Evolutionary conservation across 2,888 invertebrate species (phyloP).

Genomic region (Scaptomyza reducta): DNA sequence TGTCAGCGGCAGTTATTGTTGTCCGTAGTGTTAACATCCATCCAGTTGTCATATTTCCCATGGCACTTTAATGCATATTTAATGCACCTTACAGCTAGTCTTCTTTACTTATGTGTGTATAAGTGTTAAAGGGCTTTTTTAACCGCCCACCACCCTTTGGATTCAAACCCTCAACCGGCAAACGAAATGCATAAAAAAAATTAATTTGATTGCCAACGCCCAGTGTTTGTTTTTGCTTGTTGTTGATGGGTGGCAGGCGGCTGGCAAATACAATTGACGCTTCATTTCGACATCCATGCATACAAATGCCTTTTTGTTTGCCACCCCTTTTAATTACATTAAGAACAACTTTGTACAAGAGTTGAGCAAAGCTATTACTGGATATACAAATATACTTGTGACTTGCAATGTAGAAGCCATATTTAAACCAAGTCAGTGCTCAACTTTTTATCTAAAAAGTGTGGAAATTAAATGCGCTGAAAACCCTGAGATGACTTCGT

Average conservation of each 20-base stretch:
- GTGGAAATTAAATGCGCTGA: background rate
- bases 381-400: slow-evolving; percentile 9
- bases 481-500: background rate
- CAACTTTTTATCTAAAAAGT: background rate
- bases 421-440: background rate
- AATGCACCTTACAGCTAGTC: slow-evolving; percentile 48
- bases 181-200: slow-evolving; percentile 58
- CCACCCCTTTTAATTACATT: slow-evolving; percentile 59
- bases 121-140: slow-evolving; percentile 20
- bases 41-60: slow-evolving; percentile 62
- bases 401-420: slow-evolving; percentile 6
- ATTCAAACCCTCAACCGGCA: slow-evolving; percentile 6
- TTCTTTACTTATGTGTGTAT: slow-evolving; percentile 16
- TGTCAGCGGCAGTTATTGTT: slow-evolving; percentile 40
- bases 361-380: slow-evolving; percentile 14
- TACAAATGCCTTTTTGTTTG: slow-evolving; percentile 26
- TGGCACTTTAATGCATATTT: slow-evolving; percentile 69
- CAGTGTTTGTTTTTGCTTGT: slow-evolving; percentile 24
- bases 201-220: slow-evolving; percentile 62
- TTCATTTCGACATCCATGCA: slow-evolving; percentile 36
- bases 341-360: slow-evolving; percentile 22
- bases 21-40: slow-evolving; percentile 37
- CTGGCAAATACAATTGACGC: slow-evolving; percentile 45
- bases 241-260: background rate
- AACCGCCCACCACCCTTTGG: background rate